Base-by-base conservation (phyloP, 1,140 invertebrate genomes). In the Chrysomallon squamiferum region DNA sequence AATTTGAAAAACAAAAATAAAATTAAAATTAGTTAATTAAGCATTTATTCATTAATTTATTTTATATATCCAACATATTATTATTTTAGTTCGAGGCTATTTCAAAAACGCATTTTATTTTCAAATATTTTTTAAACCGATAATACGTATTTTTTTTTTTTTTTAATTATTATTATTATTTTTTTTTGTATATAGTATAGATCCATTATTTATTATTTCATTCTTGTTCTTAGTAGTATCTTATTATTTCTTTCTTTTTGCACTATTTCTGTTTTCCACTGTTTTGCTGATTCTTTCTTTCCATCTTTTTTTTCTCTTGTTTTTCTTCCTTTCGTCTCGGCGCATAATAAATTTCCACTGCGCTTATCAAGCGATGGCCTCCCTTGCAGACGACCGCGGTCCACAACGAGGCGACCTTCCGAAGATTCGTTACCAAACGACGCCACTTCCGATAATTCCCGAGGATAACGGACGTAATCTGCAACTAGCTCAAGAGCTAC, bases 381-480 rank as follows among this genome's bases (percentile, higher is more conserved):
- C 58, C 50, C 35, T n/a, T 27, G 30, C 50, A 32, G 27, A 62
- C 20, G 65, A 72, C 59, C 38, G 45, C 22, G 71, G 72, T 3
- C 75, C 76, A 3, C 45, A 65, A 4, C 65, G 78, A 66, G 78
- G 76, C 35, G 74, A 79, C 49, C 59, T 77, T 27, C 82, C 80
- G 33, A 50, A 58, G 25, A 56, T 83, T 18, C 65, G 74, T 7
- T 83, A 74, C 62, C 76, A 81, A 32, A 73, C 74, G 7, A 79
- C 77, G 13, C 75, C 80, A 27, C 68, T 49, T 4, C 75, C 82
- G 5, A 64, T 84, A 5, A 66, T 84, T 32, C 75, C 78, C 2
- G 68, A 65, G 20, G 73, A 74, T 18, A 52, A 71, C 9, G 49
- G 59, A 29, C 65, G 67, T 13, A 66, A 80, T 35, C 66, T 68